A percentile compares a stretch with the other conserved stretches of the same genome.
These are phyloP conservation scores for Scatophagus argus DNA, from an alignment of 2,113 vertebrate species.

Conservation along the genomic window DNA sequence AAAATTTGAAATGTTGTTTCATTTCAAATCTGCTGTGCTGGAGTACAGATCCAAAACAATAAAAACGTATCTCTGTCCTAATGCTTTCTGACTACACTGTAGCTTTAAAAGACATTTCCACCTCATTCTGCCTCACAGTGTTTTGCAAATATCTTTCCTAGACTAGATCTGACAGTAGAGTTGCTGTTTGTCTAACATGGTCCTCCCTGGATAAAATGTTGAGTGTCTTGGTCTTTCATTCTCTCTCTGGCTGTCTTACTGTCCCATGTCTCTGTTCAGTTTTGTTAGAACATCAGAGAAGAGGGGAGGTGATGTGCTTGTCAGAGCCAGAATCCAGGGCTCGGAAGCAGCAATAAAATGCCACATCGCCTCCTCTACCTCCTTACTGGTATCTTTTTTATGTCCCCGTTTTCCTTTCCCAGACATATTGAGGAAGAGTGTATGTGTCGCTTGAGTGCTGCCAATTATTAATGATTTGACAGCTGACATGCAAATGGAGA, in stretches of 20 bases:
- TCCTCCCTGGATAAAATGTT: slow-evolving; percentile 30
- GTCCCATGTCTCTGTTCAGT: slow-evolving; percentile 31
- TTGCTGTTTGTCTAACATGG: slow-evolving; percentile 36
- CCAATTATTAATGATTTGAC: slow-evolving; percentile 45
- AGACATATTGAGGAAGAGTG: slow-evolving; percentile 8
- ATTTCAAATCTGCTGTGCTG: not conserved
- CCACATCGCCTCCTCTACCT: slow-evolving; percentile 39
- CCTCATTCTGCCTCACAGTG: not conserved
- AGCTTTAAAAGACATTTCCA: slow-evolving; percentile 10
- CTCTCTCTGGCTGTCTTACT: slow-evolving; percentile 15
- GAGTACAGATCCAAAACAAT: slow-evolving; percentile 20
- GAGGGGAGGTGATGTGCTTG: slow-evolving; percentile 31
- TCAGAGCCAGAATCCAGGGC: slow-evolving; percentile 42
- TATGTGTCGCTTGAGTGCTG: slow-evolving; percentile 16
- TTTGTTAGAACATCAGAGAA: slow-evolving; percentile 52
- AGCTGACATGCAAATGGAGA: slow-evolving; percentile 52
- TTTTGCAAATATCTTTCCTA: slow-evolving; percentile 7
- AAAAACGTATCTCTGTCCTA: not conserved
- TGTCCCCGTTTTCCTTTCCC: slow-evolving; percentile 15
- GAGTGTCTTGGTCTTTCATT: slow-evolving; percentile 25
- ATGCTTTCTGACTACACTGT: slow-evolving; percentile 18
- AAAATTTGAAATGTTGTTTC: not conserved
- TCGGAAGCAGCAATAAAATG: slow-evolving; percentile 44
- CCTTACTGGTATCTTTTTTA: slow-evolving; percentile 21
- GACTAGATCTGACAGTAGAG: slow-evolving; percentile 18